Evolutionary conservation across 2,888 invertebrate genomes (phyloP), one percentile per base, ranked within the genome.

Genomic region (Encarsia formosa): DNA sequence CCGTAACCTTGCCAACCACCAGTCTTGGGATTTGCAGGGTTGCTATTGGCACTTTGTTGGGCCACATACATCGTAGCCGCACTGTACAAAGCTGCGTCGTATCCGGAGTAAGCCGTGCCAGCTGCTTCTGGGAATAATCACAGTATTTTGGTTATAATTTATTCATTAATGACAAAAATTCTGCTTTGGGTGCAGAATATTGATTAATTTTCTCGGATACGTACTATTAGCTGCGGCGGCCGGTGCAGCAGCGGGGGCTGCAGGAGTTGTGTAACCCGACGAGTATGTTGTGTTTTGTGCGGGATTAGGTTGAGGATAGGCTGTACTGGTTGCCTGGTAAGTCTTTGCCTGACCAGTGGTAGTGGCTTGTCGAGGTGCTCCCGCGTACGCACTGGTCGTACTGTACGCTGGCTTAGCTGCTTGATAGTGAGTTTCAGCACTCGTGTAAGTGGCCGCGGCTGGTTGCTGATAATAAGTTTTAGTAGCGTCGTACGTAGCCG

Each of bases 51-150:
- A 60, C 77, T 73, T 66, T 73, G 73, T 65, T 91, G 91, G 66
- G 92, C 91, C 66, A 94, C 92, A 77, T 92, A 96, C 86, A 91
- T 89, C 57, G 91, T 91, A 60, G 94, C 94, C 61, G 94, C 95
- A 77, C 91, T 93, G 79, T 95, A 96, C 62, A 96, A 82, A 64
- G 95, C 95, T 63, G 93, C 89, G 80, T 95, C 93, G 78, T 94
- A 95, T 70, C 91, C 92, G 68, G 88, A 85, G 78, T 86, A 88
- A 62, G 81, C 80, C 65, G 83, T 84, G 72, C 84, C 81, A 68
- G 84, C 83, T 67, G 85, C 77, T 66, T 80, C 79, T 72, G 41
- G 9, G 24, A 41, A 24, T n/a, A n/a, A n/a, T n/a, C n/a, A 39
- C 9, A 13, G 16, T 3, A 15, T 34, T 13, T 34, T n/a, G n/a